A percentile compares a stretch with the other conserved stretches of the same genome.
Conservation (phyloP, 2,888 invertebrate genomes). For the Lydus trimaculatus region DNA sequence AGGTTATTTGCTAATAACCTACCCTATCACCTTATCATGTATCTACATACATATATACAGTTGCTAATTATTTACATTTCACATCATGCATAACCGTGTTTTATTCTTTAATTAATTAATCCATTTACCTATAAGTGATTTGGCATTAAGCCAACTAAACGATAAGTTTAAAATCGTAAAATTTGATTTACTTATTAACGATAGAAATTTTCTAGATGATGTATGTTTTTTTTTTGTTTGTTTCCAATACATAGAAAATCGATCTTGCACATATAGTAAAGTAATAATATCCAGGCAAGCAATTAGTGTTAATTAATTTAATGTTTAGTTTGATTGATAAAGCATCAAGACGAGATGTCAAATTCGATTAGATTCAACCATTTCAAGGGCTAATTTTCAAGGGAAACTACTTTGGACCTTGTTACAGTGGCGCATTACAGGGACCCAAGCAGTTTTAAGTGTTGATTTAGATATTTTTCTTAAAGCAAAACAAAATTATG, state of each 20-base stretch:
- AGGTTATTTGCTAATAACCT: background rate
- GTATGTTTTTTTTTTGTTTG: too few relatives aligned
- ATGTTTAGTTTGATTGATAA: background rate
- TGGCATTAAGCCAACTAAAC: background rate
- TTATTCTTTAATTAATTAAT: background rate
- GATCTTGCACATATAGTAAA: background rate
- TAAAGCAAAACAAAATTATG: too few relatives aligned
- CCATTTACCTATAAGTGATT: background rate
- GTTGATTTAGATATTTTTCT: too few relatives aligned
- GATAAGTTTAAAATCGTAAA: background rate
- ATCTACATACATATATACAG: too few relatives aligned
- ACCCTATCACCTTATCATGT: background rate
- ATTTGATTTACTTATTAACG: background rate
- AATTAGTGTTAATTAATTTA: constrained; percentile 14
- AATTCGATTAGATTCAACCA: background rate
- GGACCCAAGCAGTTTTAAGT: too few relatives aligned
- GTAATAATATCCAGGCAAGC: background rate
- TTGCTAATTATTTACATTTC: constrained; percentile 11
- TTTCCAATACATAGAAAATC: background rate
- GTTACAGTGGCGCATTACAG: too few relatives aligned
- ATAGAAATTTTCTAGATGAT: background rate
- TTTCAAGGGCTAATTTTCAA: background rate
- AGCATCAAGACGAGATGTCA: background rate
- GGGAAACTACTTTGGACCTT: too few relatives aligned
- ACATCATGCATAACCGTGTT: constrained; percentile 8